These are phyloP conservation scores for Seira sanloemensis DNA, from an alignment of 2,888 invertebrate species.

Conservation along the genomic window DNA sequence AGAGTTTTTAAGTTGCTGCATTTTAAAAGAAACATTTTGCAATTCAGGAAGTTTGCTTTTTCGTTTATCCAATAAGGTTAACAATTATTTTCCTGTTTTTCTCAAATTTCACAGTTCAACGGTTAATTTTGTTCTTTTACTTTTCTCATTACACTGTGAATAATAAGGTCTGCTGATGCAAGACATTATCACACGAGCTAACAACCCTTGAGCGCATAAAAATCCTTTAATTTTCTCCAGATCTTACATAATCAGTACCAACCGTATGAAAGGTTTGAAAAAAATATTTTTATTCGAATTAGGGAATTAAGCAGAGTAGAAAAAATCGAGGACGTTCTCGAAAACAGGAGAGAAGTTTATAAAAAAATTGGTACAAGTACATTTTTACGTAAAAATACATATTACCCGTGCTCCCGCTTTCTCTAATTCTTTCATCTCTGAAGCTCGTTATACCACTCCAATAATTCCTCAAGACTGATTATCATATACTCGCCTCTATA, in stretches of 20 bases:
- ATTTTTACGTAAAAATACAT: background rate
- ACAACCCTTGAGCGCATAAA: background rate
- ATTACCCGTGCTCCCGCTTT: background rate
- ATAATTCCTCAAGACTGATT: constrained; percentile 49
- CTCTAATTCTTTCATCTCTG: constrained; percentile 35
- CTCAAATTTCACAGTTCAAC: too few relatives aligned
- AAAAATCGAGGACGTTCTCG: constrained; percentile 9
- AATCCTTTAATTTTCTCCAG: background rate
- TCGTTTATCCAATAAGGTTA: too few relatives aligned
- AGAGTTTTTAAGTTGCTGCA: too few relatives aligned
- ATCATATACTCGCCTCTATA: constrained; percentile 48
- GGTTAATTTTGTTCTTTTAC: too few relatives aligned
- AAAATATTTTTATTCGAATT: constrained; percentile 7
- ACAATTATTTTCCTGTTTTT: too few relatives aligned
- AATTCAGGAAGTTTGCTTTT: too few relatives aligned
- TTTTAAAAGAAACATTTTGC: too few relatives aligned
- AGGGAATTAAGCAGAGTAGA: constrained; percentile 11
- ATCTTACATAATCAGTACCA: background rate
- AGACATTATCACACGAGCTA: background rate
- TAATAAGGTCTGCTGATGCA: background rate
- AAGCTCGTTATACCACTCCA: constrained; percentile 61
- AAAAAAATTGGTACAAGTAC: background rate
- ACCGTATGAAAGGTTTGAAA: too few relatives aligned
- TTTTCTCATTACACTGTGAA: background rate
- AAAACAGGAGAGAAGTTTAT: background rate